Conservation (phyloP, 1,140 invertebrate genomes). For the Aphelenchoides besseyi region DNA sequence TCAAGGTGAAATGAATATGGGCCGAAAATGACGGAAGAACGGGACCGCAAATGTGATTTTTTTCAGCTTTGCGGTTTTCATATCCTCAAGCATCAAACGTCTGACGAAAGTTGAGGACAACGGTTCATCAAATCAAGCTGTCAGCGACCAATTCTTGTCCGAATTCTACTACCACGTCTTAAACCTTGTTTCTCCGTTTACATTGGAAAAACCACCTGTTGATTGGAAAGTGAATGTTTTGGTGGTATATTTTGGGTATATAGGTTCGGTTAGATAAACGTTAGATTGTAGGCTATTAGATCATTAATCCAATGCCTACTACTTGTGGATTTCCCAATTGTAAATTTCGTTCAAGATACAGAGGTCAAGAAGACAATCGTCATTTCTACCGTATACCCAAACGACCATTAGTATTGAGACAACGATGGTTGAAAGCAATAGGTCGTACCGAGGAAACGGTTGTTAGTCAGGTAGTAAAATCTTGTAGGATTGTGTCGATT, state of each 20-base stretch:
- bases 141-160: background rate
- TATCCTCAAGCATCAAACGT: background rate
- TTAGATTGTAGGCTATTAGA: background rate
- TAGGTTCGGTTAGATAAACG: no score
- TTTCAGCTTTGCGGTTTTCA: constrained; percentile 3
- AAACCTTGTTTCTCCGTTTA: no score
- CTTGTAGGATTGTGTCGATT: background rate
- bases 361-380: constrained; percentile 64
- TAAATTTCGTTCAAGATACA: constrained; percentile 64
- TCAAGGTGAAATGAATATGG: background rate
- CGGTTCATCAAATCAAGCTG: constrained; percentile 1
- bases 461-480: constrained; percentile 61
- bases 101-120: background rate
- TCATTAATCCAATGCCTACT: constrained; percentile 44
- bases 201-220: no score
- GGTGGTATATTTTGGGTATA: no score
- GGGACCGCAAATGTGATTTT: background rate
- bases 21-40: background rate
- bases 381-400: constrained; percentile 65
- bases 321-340: constrained; percentile 64
- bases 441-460: constrained; percentile 64
- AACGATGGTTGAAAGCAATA: constrained; percentile 63
- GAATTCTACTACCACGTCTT: no score
- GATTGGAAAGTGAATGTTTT: no score
- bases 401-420: constrained; percentile 61